These are phyloP conservation scores for Misgurnus anguillicaudatus DNA, from an alignment of 2,113 vertebrate species.

Conservation along the genomic window DNA sequence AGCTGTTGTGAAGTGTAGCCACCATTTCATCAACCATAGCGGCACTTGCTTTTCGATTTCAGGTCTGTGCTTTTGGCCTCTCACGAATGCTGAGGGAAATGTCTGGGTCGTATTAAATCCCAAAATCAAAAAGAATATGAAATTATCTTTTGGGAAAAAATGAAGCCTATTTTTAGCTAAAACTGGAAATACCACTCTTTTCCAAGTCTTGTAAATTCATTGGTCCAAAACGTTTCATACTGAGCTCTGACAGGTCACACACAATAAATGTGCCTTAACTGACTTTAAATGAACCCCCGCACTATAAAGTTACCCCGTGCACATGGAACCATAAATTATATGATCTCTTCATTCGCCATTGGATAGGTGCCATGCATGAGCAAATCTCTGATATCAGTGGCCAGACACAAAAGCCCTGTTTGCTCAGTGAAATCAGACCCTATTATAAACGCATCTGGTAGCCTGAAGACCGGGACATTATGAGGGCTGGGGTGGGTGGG, in stretches of 20 bases:
- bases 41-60: slow-evolving; percentile 33
- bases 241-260: slow-evolving; percentile 34
- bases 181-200: too few species aligned
- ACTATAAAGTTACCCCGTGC: slow-evolving; percentile 56
- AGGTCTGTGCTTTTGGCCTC: slow-evolving; percentile 17
- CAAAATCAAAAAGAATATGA: too few species aligned
- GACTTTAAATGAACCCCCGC: slow-evolving; percentile 52
- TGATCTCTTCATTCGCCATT: slow-evolving; percentile 35
- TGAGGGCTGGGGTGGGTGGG: slow-evolving; percentile 33
- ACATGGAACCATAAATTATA: slow-evolving; percentile 51
- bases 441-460: slow-evolving; percentile 66
- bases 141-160: too few species aligned
- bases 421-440: slow-evolving; percentile 66
- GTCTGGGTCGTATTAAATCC: too few species aligned
- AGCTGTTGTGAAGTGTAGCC: not conserved
- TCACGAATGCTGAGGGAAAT: too few species aligned
- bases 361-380: slow-evolving; percentile 50
- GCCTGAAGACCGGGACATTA: slow-evolving; percentile 55
- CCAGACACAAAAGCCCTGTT: slow-evolving; percentile 64
- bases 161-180: too few species aligned
- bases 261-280: slow-evolving; percentile 55
- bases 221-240: slow-evolving; percentile 17
- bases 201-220: too few species aligned
- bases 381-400: slow-evolving; percentile 49
- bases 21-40: not conserved